Base-by-base conservation (phyloP, 2,797 vertebrate genomes). In the Mergus octosetaceus region DNA sequence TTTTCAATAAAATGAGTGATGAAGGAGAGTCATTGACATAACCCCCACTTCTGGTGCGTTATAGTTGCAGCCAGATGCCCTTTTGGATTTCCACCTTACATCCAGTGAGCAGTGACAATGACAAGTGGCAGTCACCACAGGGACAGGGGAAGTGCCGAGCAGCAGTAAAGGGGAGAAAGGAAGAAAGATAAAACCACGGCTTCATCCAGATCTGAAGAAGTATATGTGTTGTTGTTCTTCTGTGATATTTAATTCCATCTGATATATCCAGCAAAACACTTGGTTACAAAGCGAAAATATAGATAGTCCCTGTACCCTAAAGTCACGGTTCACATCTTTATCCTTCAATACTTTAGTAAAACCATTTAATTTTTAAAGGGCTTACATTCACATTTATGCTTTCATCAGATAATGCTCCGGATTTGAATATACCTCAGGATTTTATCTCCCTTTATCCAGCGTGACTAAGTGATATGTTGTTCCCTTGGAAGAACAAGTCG, bases 1-100 rank as follows among this genome's bases (percentile, higher is more conserved):
- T 78, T 90, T 78, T 80, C 90, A 84, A 72, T 62, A 51, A 41
- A 3, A 75, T 76, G 36, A 58, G 72, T 27, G 62, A 82, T 43
- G 81, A 82, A 71, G 71, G 73, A 49, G 58, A 84, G 47, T 68
- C 77, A 45, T 49, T 72, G 39, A 39, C 69, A 57, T 65, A 88
- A 68, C 41, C 41, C 85, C 70, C 81, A 51, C 27, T 39, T n/a
- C 7, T 9, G 66, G 66, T 38, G 83, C 79, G 68, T 79, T 58
- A 10, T 12, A 41, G 14, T 7, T 43, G 32, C 32, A 61, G 28
- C 19, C 51, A 73, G 68, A 28, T 47, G 30, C 36, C 47, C 51
- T 39, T 43, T 38, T 3, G 56, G 41, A 7, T 68, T 91, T 25
- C 24, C 17, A 25, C 39, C 36, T 78, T 56, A 8, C 13, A 22